phyloP scores from a whole-genome alignment of 2,113 vertebrate species.

The Rhineura floridana region DNA sequence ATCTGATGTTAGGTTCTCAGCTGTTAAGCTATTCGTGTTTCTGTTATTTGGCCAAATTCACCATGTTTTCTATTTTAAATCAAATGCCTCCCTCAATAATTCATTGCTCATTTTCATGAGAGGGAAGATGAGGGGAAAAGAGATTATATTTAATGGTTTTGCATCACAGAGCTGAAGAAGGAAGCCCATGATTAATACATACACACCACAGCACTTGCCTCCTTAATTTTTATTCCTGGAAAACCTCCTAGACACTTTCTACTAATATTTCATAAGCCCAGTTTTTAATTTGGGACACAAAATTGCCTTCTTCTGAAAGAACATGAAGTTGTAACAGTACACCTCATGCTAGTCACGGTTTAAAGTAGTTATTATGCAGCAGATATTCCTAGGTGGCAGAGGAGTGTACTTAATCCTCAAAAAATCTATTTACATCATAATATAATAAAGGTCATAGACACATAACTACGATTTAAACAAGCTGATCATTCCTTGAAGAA shows the following conservation, averaged over 20 bases:
- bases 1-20: neutral
- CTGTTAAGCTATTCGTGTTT: neutral
- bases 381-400: conserved; percentile 32
- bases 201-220: neutral
- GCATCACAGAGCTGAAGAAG: neutral
- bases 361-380: conserved; percentile 48
- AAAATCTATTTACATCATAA: conserved; percentile 55
- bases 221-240: too few species aligned
- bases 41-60: neutral
- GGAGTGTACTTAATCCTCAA: conserved; percentile 58
- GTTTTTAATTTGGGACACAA: conserved; percentile 38
- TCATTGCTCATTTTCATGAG: neutral
- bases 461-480: conserved; percentile 66
- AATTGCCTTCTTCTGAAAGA: conserved; percentile 43
- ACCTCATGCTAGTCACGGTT: conserved; percentile 40
- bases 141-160: neutral
- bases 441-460: conserved; percentile 60
- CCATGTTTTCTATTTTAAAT: neutral
- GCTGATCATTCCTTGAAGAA: conserved; percentile 53
- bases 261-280: conserved; percentile 58
- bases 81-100: neutral
- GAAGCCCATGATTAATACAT: conserved; percentile 6
- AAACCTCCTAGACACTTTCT: conserved; percentile 34
- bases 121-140: neutral
- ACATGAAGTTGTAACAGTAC: conserved; percentile 56